Evolutionary conservation across 2,888 invertebrate species (phyloP).

Genomic region (Pogonocherus hispidulus): DNA sequence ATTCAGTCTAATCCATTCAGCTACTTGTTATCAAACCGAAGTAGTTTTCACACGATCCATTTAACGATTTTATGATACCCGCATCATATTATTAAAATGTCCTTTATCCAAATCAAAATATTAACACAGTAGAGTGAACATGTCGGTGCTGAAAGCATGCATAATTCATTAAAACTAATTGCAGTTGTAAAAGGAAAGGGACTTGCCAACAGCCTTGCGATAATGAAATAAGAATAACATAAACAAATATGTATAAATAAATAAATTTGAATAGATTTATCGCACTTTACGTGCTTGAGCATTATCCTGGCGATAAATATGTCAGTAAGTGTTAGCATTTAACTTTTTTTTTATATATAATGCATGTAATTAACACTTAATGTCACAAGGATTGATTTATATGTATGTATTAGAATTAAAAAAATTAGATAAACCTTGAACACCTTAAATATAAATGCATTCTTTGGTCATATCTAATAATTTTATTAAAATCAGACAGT

Average conservation of each 20-base stretch:
- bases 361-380: no score
- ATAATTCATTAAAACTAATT: slow-evolving; percentile 1
- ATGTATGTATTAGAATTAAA: neutral
- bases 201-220: neutral
- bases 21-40: no score
- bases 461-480: no score
- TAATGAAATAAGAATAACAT: neutral
- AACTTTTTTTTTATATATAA: neutral
- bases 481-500: no score
- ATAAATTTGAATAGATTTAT: neutral
- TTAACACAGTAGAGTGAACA: neutral
- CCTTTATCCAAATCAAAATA: neutral
- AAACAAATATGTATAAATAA: neutral
- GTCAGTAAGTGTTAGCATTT: neutral
- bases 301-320: neutral
- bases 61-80: neutral
- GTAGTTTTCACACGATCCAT: neutral
- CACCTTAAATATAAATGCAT: no score
- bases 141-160: neutral
- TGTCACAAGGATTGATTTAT: neutral
- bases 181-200: neutral
- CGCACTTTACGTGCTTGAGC: neutral
- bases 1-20: no score
- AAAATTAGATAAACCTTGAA: neutral
- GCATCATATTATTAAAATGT: neutral